Base-by-base conservation (phyloP, 2,113 vertebrate genomes). In the Dunckerocampus dactyliophorus region DNA sequence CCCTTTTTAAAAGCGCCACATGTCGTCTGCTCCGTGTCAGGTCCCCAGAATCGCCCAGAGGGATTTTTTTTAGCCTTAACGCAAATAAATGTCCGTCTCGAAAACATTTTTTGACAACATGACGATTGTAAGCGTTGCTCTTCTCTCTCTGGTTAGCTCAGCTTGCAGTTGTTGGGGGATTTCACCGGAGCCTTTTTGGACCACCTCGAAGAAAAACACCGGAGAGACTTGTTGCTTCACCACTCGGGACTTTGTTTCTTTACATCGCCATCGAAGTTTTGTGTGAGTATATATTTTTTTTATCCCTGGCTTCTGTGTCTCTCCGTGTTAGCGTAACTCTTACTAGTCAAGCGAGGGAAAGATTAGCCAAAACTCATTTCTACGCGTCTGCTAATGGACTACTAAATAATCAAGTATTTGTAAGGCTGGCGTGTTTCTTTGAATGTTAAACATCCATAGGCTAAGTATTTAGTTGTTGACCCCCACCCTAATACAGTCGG, bases 191-290 rank as follows among this genome's bases (percentile, higher is more conserved):
- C 91, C 87, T 94, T 95, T 93, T 91, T 89, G 83, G 92, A 93
- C 92, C 92, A 92, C 87, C 88, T 92, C 93, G 76, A 61, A 62
- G 68, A 89, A 93, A 92, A 88, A 67, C 87, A 83, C 90, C 83
- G 87, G 87, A 84, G 91, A 92, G 93, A 94, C 93, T 93, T 92
- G 92, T 94, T 94, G 93, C 93, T 90, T 88, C 92, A 77, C 75
- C 92, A 77, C 82, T 88, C 86, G 78, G 64, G 76, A 89, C 76
- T 72, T 80, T 45, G 72, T 43, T 39, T 76, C 71, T 73, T 71
- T 54, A 54, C 51, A 50, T 63, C 80, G 63, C 58, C 79, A 46
- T 79, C 76, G 69, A 80, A 87, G 81, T 86, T 85, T 67, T 64
- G 82, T 77, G 91, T 92, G 78, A 92, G 91, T 92, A 90, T 5